A percentile compares a stretch with the other conserved stretches of the same genome.
phyloP scores from a whole-genome alignment of 2,113 vertebrate genomes.

The cat (Felis catus) region F.catus_Fca126_mat1.0 CM031415.1:164008001-164008500 shows the following conservation, averaged over 20 bases:
- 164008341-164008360: background rate
- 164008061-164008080: slow-evolving; percentile 16
- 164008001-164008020: background rate
- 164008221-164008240: background rate
- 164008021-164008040: slow-evolving; percentile 29
- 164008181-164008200: background rate
- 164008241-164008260: background rate
- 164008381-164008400: too few species aligned
- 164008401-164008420: too few species aligned
- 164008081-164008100: background rate
- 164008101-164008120: slow-evolving; percentile 27
- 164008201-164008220: background rate
- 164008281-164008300: background rate
- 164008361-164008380: too few species aligned
- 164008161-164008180: background rate
- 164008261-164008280: background rate
- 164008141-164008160: background rate
- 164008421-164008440: too few species aligned
- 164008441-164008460: too few species aligned
- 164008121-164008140: background rate
- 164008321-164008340: background rate
- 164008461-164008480: too few species aligned
- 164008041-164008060: background rate
- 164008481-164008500: too few species aligned
- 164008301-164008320: background rate